Evolutionary conservation across 2,113 vertebrate genomes (phyloP), one percentile per base, ranked within the genome.

Genomic region (Alexandromys fortis): DNA sequence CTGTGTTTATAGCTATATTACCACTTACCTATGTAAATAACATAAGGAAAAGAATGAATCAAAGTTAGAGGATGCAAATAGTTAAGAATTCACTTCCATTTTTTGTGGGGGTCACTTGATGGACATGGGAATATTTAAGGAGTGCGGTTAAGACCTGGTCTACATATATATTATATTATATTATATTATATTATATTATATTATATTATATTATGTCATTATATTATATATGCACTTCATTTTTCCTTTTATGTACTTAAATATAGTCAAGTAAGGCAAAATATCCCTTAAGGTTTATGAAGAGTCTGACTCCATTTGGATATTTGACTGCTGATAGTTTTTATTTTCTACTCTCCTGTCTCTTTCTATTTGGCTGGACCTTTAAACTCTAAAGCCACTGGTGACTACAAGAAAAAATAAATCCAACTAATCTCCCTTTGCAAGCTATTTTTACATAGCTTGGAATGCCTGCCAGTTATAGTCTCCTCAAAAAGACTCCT

Each of bases 171-270:
- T 58, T 19, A 21, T 55, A 52, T 55, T 55, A 55, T 55, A 55
- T 55, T 55, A 14, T 61, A 55, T 58, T 61, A 58, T 58, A 55
- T 58, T 19, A 58, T 58, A 58, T 58, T 55, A 65, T 65, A 65
- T 38, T 52, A 55, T 52, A 55, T 55, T 55, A 55, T 17, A 55
- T 5, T n/a, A n/a, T n/a, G n/a, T 58, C 12, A 58, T 21, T 58
- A 21, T 58, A 58, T 58, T 17, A 67, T 67, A 67, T 38, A 72
- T 61, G 8, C 30, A 86, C 38, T 79, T 78, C 1, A 49, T 86
- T 86, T 92, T 92, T 91, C 22, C 61, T 78, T 78, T 61, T 70
- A 72, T 14, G 77, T 26, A 86, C 16, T 86, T 86, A 78, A 77
- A 78, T 86, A 75, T 0, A 42, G 70, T 77, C 61, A 90, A 67